These are phyloP conservation scores for Paedocypris micromegethes DNA, from an alignment of 2,797 vertebrate species.

Conservation along the genomic window DNA sequence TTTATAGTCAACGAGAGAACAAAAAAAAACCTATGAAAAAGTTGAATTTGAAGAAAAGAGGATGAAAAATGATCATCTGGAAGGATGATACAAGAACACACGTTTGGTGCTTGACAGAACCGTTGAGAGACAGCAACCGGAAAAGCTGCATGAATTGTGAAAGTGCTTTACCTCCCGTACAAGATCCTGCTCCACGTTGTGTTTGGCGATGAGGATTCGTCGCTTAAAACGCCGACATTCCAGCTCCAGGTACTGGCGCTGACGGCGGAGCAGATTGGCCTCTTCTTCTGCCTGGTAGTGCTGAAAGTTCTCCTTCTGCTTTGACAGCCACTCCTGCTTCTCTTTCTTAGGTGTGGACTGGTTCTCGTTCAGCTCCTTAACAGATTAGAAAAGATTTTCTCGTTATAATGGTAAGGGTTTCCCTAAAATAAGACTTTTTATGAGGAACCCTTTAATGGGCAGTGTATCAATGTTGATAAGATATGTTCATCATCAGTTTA, in stretches of 20 bases:
- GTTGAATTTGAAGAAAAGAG: not conserved
- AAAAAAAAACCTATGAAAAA: too few relatives aligned
- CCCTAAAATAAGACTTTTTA: too few relatives aligned
- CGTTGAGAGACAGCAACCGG: not conserved
- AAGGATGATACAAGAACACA: too few relatives aligned
- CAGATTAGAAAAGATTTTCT: conserved; percentile 13
- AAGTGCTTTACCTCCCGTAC: conserved; percentile 62
- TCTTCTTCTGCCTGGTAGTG: conserved; percentile 98
- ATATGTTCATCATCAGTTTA: too few relatives aligned
- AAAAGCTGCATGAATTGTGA: too few relatives aligned
- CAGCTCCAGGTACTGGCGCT: conserved; percentile 92
- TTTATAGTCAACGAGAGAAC: too few relatives aligned
- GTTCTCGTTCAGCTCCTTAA: conserved; percentile 93
- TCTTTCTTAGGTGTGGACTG: conserved; percentile 98
- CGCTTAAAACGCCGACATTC: conserved; percentile 95
- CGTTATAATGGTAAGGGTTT: not conserved
- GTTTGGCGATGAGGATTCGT: conserved; percentile 89
- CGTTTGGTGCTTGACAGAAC: not conserved
- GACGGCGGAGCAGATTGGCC: conserved; percentile 89
- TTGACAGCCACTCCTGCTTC: conserved; percentile 97
- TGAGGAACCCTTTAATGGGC: too few relatives aligned
- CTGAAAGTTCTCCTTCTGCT: conserved; percentile 97
- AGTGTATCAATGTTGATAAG: too few relatives aligned
- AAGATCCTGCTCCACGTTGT: conserved; percentile 93
- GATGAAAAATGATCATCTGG: not conserved